phyloP scores from a whole-genome alignment of 2,888 invertebrate genomes.

The Cacoxenus indagator region DNA sequence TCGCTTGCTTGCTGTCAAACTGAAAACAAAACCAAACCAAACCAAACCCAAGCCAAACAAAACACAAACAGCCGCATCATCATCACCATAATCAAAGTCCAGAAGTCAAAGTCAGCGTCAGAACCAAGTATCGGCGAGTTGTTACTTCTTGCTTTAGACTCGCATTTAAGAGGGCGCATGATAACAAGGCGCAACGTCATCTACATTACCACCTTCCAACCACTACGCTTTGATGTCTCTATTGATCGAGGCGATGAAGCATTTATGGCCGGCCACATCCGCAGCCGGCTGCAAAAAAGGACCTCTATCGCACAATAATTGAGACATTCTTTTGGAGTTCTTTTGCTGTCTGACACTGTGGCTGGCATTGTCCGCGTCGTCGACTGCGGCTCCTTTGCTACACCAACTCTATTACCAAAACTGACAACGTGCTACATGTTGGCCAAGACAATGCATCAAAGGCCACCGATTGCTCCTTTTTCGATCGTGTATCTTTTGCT shows the following conservation, averaged over 20 bases:
- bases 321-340: constrained; percentile 13
- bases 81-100: not conserved
- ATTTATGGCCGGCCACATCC: constrained; percentile 21
- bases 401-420: constrained; percentile 1
- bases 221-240: constrained; percentile 1
- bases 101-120: too few species aligned
- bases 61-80: constrained; percentile 15
- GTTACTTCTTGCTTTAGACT: not conserved
- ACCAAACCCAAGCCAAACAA: not conserved
- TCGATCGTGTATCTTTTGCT: not conserved
- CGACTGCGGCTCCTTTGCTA: constrained; percentile 1
- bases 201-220: not conserved
- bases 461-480: not conserved
- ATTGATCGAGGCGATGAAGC: constrained; percentile 23
- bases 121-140: not conserved
- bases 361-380: constrained; percentile 3
- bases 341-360: not conserved
- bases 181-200: constrained; percentile 4
- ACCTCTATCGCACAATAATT: constrained; percentile 16
- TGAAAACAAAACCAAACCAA: constrained; percentile 1
- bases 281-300: constrained; percentile 9
- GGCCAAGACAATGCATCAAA: constrained; percentile 19
- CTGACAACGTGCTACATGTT: constrained; percentile 17
- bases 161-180: not conserved
- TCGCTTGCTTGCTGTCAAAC: constrained; percentile 33